These are phyloP conservation scores for Rhyacichthys aspro DNA, from an alignment of 2,797 vertebrate species.

Conservation along the genomic window DNA sequence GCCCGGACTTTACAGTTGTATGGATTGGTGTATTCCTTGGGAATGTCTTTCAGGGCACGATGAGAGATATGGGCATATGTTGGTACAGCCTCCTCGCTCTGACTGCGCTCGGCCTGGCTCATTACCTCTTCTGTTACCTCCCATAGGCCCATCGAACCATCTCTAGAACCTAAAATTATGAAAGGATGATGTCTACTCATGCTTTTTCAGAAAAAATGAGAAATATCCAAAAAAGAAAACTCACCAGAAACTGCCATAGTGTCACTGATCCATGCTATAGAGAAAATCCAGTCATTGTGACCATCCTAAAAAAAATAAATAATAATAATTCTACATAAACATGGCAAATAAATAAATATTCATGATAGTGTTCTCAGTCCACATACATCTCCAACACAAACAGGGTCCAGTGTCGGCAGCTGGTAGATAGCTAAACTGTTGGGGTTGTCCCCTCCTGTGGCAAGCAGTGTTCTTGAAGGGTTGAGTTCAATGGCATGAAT, in stretches of 20 bases:
- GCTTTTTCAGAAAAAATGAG: no score
- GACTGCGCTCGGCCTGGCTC: conserved; percentile 83
- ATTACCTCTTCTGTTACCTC: conserved; percentile 94
- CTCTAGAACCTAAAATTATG: conserved; percentile 86
- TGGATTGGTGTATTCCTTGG: conserved; percentile 95
- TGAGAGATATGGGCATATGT: conserved; percentile 94
- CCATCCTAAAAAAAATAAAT: conserved; percentile 84
- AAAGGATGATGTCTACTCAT: no score
- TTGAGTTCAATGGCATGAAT: conserved; percentile 98
- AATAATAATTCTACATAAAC: background rate
- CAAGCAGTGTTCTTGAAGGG: conserved; percentile 91
- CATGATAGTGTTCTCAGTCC: background rate
- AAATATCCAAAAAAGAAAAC: conserved; percentile 23
- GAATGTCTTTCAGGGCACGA: conserved; percentile 94
- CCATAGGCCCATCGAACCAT: conserved; percentile 99
- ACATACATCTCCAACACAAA: conserved; percentile 98
- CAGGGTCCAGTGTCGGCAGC: conserved; percentile 94
- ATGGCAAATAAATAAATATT: background rate
- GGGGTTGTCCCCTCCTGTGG: conserved; percentile 97
- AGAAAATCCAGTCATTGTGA: conserved; percentile 99
- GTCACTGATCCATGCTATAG: conserved; percentile 98
- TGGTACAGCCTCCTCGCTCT: conserved; percentile 86
- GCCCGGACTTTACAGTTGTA: conserved; percentile 98
- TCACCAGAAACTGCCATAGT: conserved; percentile 97
- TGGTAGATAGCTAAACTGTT: conserved; percentile 97